These are phyloP conservation scores for Aphodius granarius DNA, from an alignment of 2,888 invertebrate species.

Conservation along the genomic window DNA sequence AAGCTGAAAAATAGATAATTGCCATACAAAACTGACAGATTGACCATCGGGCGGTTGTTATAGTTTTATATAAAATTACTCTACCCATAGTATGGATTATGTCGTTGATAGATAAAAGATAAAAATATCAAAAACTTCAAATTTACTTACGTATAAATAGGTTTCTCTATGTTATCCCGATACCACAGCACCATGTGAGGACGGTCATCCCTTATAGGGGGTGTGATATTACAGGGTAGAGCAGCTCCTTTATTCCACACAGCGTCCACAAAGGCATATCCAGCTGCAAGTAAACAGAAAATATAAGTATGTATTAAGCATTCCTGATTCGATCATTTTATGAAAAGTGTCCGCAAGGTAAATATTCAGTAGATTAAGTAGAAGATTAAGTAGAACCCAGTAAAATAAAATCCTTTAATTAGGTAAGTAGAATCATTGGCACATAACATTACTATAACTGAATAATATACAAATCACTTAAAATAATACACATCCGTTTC, in stretches of 20 bases:
- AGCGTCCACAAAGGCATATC: constrained; percentile 75
- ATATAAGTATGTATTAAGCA: neutral
- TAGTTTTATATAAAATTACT: too few species aligned
- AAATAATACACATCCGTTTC: neutral
- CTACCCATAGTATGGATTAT: too few species aligned
- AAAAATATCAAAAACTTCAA: too few species aligned
- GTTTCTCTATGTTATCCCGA: constrained; percentile 81
- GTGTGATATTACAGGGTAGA: constrained; percentile 87
- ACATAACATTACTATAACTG: neutral
- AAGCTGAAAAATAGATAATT: neutral
- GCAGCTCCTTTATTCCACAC: constrained; percentile 83
- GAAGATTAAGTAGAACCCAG: neutral
- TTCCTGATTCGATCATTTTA: too few species aligned
- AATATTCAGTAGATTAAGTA: too few species aligned
- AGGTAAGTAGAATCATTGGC: too few species aligned
- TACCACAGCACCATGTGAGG: constrained; percentile 95
- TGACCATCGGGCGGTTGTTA: too few species aligned
- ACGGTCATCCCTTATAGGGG: constrained; percentile 78
- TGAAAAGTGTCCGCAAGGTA: too few species aligned
- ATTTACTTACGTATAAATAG: constrained; percentile 81
- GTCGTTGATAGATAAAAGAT: neutral
- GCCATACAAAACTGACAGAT: too few species aligned
- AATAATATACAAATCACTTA: neutral
- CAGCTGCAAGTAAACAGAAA: constrained; percentile 57
- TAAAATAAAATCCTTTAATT: neutral